phyloP scores from a whole-genome alignment of 2,888 invertebrate species.

The Fragum fragum region DNA sequence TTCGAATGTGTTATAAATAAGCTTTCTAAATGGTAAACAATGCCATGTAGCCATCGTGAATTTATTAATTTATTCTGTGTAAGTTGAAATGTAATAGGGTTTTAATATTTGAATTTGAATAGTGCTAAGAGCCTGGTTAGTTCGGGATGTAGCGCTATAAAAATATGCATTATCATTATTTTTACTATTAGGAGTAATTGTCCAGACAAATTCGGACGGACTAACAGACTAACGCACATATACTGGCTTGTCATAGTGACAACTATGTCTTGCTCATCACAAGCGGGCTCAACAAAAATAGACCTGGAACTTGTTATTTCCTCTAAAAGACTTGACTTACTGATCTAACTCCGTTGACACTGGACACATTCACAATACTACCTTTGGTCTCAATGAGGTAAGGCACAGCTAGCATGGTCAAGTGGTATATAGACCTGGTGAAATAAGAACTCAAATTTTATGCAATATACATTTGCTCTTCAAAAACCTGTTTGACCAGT shows the following conservation, averaged over 20 bases:
- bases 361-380: constrained; percentile 94
- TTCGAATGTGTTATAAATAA: neutral
- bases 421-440: constrained; percentile 86
- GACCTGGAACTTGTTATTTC: neutral
- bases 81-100: neutral
- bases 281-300: too few species aligned
- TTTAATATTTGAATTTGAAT: neutral
- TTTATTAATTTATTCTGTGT: neutral
- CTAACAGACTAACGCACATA: too few species aligned
- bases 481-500: too few species aligned
- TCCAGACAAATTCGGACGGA: too few species aligned
- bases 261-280: too few species aligned
- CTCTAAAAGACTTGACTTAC: constrained; percentile 85
- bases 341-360: constrained; percentile 96
- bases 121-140: neutral
- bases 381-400: constrained; percentile 90
- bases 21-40: neutral
- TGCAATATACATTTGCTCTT: neutral
- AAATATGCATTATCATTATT: neutral
- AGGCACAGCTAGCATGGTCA: constrained; percentile 95
- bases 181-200: neutral
- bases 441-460: too few species aligned
- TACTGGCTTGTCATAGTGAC: too few species aligned
- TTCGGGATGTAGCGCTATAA: neutral
- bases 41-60: too few species aligned